phyloP scores from a whole-genome alignment of 2,888 invertebrate genomes.

The Zhuqinia jingwanae region DNA sequence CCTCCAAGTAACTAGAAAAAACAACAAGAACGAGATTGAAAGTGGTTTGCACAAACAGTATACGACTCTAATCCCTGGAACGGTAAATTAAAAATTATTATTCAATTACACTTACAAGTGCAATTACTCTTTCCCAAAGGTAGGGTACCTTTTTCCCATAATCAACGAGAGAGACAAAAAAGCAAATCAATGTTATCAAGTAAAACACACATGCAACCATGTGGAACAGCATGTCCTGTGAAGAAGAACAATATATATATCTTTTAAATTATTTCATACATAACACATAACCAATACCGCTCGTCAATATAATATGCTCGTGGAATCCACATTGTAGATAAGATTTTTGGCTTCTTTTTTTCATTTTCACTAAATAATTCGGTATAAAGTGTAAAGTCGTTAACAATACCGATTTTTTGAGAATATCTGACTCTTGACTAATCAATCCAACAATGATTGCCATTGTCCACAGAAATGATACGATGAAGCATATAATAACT shows the following conservation, averaged over 20 bases:
- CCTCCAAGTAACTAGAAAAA: slow-evolving; percentile 64
- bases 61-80: not conserved
- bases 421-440: slow-evolving; percentile 20
- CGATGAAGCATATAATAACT: slow-evolving; percentile 68
- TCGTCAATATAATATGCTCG: too few relatives aligned
- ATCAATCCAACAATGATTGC: slow-evolving; percentile 55
- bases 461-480: slow-evolving; percentile 68
- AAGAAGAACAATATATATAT: not conserved
- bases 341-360: not conserved
- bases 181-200: slow-evolving; percentile 59
- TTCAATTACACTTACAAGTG: slow-evolving; percentile 54
- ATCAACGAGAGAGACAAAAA: slow-evolving; percentile 55
- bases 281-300: too few relatives aligned
- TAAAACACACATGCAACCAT: slow-evolving; percentile 67
- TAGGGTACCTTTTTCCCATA: not conserved
- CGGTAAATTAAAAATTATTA: not conserved
- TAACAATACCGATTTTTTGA: slow-evolving; percentile 57
- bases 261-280: too few relatives aligned
- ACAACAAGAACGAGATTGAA: too few relatives aligned
- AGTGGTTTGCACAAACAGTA: not conserved
- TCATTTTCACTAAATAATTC: not conserved
- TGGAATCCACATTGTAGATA: too few relatives aligned
- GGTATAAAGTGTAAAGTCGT: too few relatives aligned
- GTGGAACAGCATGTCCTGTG: slow-evolving; percentile 67
- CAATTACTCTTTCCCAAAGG: slow-evolving; percentile 66